Percentiles rank a stretch among this genome's conserved stretches.
Evolutionary conservation across 2,797 vertebrate genomes (phyloP).

Genomic region (Etheostoma perlongum): DNA sequence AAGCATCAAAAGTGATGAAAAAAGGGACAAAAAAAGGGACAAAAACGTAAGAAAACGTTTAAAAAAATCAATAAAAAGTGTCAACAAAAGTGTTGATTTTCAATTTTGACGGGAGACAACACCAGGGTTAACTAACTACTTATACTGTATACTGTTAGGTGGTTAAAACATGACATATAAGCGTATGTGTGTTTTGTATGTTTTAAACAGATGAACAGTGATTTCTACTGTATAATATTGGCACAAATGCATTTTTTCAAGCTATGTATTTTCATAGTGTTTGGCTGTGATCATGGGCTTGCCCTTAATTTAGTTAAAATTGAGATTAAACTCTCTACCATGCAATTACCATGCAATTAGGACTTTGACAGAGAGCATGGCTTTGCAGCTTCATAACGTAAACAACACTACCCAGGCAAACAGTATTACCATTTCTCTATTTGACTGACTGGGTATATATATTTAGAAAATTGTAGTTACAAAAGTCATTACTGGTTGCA

Average conservation of each 20-base stretch:
- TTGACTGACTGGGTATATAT: neutral
- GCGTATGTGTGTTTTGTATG: neutral
- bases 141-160: neutral
- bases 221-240: neutral
- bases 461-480: slow-evolving; percentile 31
- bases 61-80: too few relatives aligned
- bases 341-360: slow-evolving; percentile 26
- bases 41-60: too few relatives aligned
- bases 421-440: slow-evolving; percentile 7
- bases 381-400: slow-evolving; percentile 14
- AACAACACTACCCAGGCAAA: slow-evolving; percentile 19
- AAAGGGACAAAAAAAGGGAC: too few relatives aligned
- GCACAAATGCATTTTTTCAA: neutral
- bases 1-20: too few relatives aligned
- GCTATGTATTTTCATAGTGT: neutral
- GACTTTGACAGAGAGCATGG: slow-evolving; percentile 22
- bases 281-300: neutral
- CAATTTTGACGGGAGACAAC: too few relatives aligned
- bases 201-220: neutral
- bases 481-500: slow-evolving; percentile 27
- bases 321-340: neutral
- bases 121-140: neutral
- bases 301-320: slow-evolving; percentile 11
- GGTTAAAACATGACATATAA: neutral
- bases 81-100: too few relatives aligned